Evolutionary conservation across 2,888 invertebrate genomes (phyloP).

Genomic region (Tetheella fluctuosa): DNA sequence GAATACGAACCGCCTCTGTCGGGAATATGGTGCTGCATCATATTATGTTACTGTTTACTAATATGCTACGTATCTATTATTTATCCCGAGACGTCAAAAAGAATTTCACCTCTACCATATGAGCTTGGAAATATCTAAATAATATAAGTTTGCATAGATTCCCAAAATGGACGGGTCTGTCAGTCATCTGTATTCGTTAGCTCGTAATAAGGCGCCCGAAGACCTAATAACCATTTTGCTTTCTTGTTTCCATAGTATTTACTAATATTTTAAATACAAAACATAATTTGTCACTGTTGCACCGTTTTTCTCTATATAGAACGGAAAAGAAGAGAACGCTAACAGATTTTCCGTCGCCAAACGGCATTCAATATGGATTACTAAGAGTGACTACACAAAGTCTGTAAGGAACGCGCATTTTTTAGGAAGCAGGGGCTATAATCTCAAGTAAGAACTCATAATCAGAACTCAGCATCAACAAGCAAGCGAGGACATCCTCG

Average conservation of each 20-base stretch:
- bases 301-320: background rate
- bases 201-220: too few species aligned
- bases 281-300: background rate
- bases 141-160: background rate
- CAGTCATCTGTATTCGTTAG: too few species aligned
- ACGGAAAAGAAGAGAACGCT: background rate
- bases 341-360: background rate
- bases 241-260: too few species aligned
- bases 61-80: background rate
- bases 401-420: background rate
- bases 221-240: too few species aligned
- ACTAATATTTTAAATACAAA: background rate
- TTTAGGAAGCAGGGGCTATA: background rate
- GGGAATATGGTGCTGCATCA: slow-evolving; percentile 2
- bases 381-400: background rate
- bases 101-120: background rate
- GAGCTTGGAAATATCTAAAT: background rate
- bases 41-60: background rate
- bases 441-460: too few species aligned
- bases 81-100: background rate
- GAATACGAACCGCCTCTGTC: slow-evolving; percentile 46
- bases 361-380: background rate
- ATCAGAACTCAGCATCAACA: too few species aligned
- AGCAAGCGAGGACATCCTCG: too few species aligned
- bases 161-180: background rate